Base-by-base conservation (phyloP, 2,797 vertebrate genomes). In the Poeciliopsis paucimaculata region DNA sequence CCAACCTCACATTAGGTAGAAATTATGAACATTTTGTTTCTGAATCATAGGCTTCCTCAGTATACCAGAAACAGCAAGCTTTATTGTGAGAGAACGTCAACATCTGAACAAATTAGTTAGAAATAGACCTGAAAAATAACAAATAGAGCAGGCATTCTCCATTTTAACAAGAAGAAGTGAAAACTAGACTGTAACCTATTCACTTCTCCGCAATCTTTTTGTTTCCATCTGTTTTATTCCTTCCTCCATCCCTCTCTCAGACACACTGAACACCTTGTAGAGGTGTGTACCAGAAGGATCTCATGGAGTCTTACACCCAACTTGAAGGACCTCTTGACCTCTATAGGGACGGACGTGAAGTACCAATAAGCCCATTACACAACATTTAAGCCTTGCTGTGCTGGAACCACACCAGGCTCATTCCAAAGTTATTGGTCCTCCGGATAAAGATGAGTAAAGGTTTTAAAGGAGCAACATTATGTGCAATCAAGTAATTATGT, bases 351-450 rank as follows among this genome's bases (percentile, higher is more conserved):
- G 0, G 75, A 78, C 75, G 80, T 86, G 85, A 89, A 77, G 74
- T 62, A 16, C 84, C 73, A 89, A 91, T 91, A 93, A 89, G 77
- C 88, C 86, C 12, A 70, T 93, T 93, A 90, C 89, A 91, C 87
- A 90, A 89, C 86, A 81, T 91, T 80, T 88, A 92, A 91, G 83
- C 87, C 86, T 60, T 64, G 82, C 72, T 87, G 77, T 79, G 72
- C 73, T 39, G 49, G 9, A 68, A 81, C 84, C 86, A 12, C 23
- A 70, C 39, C 41, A 70, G 43, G 41, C 7, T 72, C 26, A 43
- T 18, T 46, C 68, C 5, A 28, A 45, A 71, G 68, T 71, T 71
- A 45, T 45, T 45, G 26, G 26, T 23, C 8, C 2, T 28, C 13
- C 6, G 7, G 26, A 9, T 28, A 10, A 45, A 71, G 13, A 45